Percentiles rank a stretch among this genome's conserved stretches.
phyloP scores from a whole-genome alignment of 2,797 vertebrate species.

The Sus cebifrons region DNA sequence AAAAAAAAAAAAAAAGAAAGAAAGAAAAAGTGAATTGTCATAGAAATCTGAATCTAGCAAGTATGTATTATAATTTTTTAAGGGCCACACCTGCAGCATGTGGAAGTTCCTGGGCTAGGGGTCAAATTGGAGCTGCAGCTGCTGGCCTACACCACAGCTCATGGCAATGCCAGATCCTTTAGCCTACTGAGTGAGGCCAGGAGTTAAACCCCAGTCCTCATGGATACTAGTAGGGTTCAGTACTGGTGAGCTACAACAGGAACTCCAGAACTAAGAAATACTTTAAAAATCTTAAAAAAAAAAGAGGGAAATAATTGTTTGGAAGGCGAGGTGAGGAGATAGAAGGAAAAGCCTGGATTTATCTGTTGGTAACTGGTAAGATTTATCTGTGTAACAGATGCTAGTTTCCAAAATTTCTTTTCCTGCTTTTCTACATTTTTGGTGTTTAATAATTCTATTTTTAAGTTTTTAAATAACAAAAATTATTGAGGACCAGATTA shows the following conservation, averaged over 20 bases:
- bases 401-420: not conserved
- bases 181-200: too few relatives aligned
- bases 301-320: not conserved
- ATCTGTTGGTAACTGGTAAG: not conserved
- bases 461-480: conserved; percentile 33
- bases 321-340: not conserved
- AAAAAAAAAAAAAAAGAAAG: too few relatives aligned
- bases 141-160: too few relatives aligned
- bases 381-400: not conserved
- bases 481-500: not conserved
- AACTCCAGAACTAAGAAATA: conserved; percentile 17
- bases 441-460: not conserved
- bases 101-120: too few relatives aligned
- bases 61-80: not conserved
- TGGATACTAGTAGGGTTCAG: too few relatives aligned
- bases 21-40: not conserved
- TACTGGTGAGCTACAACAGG: too few relatives aligned
- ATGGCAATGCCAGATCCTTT: too few relatives aligned
- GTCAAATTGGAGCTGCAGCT: too few relatives aligned
- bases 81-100: too few relatives aligned
- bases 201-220: too few relatives aligned
- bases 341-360: not conserved
- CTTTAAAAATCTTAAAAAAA: not conserved
- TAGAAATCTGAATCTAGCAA: not conserved
- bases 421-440: conserved; percentile 8